Evolutionary conservation across 2,113 vertebrate genomes (phyloP).

Genomic region (Odobenus rosmarus): DNA sequence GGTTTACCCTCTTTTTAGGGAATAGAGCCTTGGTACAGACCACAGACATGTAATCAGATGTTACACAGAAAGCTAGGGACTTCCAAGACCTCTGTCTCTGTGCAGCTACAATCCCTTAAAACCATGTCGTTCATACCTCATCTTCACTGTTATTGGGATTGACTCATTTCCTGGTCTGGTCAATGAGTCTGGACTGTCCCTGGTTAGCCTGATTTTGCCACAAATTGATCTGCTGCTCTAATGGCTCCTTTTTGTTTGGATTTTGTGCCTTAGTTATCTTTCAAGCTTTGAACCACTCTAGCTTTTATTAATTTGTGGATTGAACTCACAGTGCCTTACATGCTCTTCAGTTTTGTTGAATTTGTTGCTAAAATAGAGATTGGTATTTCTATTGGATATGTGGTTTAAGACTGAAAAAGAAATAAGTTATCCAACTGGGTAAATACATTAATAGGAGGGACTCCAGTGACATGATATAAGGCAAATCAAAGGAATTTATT

Average conservation of each 20-base stretch:
- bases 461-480: not conserved
- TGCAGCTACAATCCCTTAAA: not conserved
- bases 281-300: not conserved
- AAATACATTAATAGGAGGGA: not conserved
- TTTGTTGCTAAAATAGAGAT: not conserved
- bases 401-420: conserved; percentile 15
- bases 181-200: not conserved
- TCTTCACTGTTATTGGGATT: not conserved
- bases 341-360: not conserved
- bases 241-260: not conserved
- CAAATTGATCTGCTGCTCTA: not conserved
- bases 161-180: not conserved
- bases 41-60: not conserved
- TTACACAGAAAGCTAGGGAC: not conserved
- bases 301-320: not conserved
- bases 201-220: not conserved
- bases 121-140: not conserved
- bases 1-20: not conserved
- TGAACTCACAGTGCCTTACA: not conserved
- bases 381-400: conserved; percentile 1
- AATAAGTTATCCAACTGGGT: not conserved
- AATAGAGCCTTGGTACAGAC: not conserved
- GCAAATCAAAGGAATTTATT: conserved; percentile 36
- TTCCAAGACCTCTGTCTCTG: not conserved
- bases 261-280: not conserved